Evolutionary conservation across 1,140 invertebrate species (phyloP).

Genomic region (Scaptomyza hsui): DNA sequence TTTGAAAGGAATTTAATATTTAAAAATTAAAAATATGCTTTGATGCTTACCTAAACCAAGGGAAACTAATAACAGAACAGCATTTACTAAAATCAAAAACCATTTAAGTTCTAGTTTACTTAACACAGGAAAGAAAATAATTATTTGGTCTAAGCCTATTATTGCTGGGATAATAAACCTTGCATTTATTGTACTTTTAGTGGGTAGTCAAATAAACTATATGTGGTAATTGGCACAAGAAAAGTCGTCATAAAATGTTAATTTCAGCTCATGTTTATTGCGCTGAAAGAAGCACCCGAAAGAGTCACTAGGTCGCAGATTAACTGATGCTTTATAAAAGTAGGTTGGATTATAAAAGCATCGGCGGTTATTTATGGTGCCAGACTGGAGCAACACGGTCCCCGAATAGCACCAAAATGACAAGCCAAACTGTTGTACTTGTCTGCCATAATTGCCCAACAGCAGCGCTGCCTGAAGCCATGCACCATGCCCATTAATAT

Average conservation of each 20-base stretch:
- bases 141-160: not conserved
- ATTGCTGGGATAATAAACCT: not conserved
- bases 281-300: slow-evolving; percentile 29
- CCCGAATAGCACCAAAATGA: slow-evolving; percentile 51
- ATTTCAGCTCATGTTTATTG: slow-evolving; percentile 63
- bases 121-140: not conserved
- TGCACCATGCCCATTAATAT: slow-evolving; percentile 50
- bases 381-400: slow-evolving; percentile 45
- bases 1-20: not conserved
- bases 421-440: slow-evolving; percentile 25
- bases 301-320: slow-evolving; percentile 53
- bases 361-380: slow-evolving; percentile 55
- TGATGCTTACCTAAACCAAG: too few relatives aligned
- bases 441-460: slow-evolving; percentile 53
- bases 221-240: slow-evolving; percentile 11
- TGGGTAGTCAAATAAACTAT: not conserved
- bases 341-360: slow-evolving; percentile 32
- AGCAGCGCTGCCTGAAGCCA: not conserved
- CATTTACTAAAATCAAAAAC: too few relatives aligned
- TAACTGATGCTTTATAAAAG: slow-evolving; percentile 45
- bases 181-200: not conserved
- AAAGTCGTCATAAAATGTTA: slow-evolving; percentile 55
- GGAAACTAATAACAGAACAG: too few relatives aligned
- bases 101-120: too few relatives aligned
- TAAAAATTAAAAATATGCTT: too few relatives aligned